These are phyloP conservation scores for Nyctibius bracteatus DNA, from an alignment of 2,113 vertebrate species.

Conservation along the genomic window DNA sequence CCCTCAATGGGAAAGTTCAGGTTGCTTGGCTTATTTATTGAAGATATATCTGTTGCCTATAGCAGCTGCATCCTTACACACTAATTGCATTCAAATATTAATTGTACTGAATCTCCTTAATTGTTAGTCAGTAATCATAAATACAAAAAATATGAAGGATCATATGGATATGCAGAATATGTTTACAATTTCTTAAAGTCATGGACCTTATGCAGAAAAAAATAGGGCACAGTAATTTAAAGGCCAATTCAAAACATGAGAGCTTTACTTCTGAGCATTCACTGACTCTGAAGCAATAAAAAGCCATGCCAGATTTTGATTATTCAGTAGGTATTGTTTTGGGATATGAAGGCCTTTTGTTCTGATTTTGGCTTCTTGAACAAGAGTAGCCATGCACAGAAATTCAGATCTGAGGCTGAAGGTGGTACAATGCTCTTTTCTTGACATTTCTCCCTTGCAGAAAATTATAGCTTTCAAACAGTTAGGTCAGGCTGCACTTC, in stretches of 20 bases:
- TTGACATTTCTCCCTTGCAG: neutral
- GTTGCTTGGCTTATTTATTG: neutral
- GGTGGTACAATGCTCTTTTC: neutral
- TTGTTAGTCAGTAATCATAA: neutral
- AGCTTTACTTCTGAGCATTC: neutral
- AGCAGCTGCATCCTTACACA: neutral
- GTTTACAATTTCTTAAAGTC: neutral
- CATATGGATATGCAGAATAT: neutral
- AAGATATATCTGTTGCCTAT: neutral
- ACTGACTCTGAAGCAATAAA: neutral
- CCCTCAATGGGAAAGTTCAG: neutral
- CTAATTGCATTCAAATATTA: neutral
- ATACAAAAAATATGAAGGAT: neutral
- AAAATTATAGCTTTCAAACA: neutral
- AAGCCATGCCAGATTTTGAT: neutral
- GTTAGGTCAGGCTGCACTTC: neutral
- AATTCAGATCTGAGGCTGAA: neutral
- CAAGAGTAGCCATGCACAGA: neutral
- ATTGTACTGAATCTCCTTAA: neutral
- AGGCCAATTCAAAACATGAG: neutral
- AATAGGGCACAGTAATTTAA: neutral
- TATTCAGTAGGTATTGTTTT: neutral
- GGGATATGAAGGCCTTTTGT: neutral
- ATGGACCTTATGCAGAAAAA: neutral
- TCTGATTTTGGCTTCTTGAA: neutral